Evolutionary conservation across 1,140 invertebrate genomes (phyloP), one percentile per base, ranked within the genome.

Genomic region (Eufriesea mexicana): DNA sequence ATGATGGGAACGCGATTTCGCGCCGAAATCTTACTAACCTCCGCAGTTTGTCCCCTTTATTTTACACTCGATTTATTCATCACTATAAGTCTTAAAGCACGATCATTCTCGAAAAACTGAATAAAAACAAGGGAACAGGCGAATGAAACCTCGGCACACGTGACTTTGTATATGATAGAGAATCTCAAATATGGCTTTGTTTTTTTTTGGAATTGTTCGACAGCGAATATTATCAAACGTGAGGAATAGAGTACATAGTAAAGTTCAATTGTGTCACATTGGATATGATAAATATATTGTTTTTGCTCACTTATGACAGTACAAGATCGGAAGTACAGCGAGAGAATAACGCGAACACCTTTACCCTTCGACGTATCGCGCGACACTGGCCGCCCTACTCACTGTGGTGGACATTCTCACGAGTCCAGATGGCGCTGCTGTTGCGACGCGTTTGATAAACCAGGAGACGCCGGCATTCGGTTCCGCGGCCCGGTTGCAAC

Each of bases 311-410:
- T 49, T 25, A n/a, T 54, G 59, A 68, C 16, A 71, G 54, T 6
- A 35, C 49, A 42, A 57, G 18, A 23, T 35, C 62, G 59, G 16
- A 20, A 47, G 20, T 45, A 54, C 25, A n/a, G 10, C 42, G 16
- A 14, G 20, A 16, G 45, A 16, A 20, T 66, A 14, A 1, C 23
- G 64, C 70, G 23, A 74, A 86, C 75, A 81, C 71, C 80, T 47
- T 49, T 64, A 76, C 82, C 16, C 68, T 35, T 85, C 84, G 85
- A 89, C 74, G 87, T 90, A 84, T 81, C 89, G 92, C 91, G 83
- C 90, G 84, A 91, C 83, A 91, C 91, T 92, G 90, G 47, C 82
- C 59, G 35, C 64, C 68, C 82, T 51, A 66, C 54, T 70, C 62
- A 72, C n/a, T 73, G 79, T 66, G 55, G 54, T 66, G 64, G 59